Evolutionary conservation across 2,797 vertebrate species (phyloP).

Genomic region (Neosalanx taihuensis): DNA sequence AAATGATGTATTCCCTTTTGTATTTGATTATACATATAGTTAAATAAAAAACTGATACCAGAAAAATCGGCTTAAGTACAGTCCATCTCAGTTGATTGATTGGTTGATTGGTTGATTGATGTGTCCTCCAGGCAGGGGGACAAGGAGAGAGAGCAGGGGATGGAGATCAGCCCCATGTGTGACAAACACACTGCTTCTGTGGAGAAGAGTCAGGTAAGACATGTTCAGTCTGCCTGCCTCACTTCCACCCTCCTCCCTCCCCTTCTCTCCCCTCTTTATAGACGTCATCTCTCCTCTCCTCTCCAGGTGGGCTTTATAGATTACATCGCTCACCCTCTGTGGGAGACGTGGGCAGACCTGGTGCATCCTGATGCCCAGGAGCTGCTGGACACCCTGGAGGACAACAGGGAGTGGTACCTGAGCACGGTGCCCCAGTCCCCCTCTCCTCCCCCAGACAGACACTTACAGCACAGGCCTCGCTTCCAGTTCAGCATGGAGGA

Average conservation of each 20-base stretch:
- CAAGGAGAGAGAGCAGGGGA: constrained; percentile 90
- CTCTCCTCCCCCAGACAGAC: constrained; percentile 83
- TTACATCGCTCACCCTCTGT: constrained; percentile 92
- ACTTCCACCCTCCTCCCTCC: neutral
- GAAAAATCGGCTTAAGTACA: too few species aligned
- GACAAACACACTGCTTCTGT: constrained; percentile 98
- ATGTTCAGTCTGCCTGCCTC: too few species aligned
- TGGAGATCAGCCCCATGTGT: constrained; percentile 99
- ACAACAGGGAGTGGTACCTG: constrained; percentile 95
- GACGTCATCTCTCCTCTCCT: too few species aligned
- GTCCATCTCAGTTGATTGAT: too few species aligned
- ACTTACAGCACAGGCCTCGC: constrained; percentile 81
- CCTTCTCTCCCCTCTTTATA: neutral
- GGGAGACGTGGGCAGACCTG: constrained; percentile 95
- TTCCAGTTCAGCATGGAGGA: constrained; percentile 69
- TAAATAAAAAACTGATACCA: too few species aligned
- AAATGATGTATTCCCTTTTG: too few species aligned
- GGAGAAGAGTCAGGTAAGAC: constrained; percentile 92
- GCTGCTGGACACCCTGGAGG: constrained; percentile 90
- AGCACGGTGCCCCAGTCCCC: constrained; percentile 93
- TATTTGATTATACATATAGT: too few species aligned
- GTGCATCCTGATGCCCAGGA: constrained; percentile 94
- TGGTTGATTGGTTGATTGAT: too few species aligned
- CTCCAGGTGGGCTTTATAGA: constrained; percentile 91
- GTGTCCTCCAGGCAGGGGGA: constrained; percentile 78